A percentile compares a stretch with the other conserved stretches of the same genome.
phyloP scores from a whole-genome alignment of 53 echinoderm and acorn worm genomes.

The Zoroaster sp. region DNA sequence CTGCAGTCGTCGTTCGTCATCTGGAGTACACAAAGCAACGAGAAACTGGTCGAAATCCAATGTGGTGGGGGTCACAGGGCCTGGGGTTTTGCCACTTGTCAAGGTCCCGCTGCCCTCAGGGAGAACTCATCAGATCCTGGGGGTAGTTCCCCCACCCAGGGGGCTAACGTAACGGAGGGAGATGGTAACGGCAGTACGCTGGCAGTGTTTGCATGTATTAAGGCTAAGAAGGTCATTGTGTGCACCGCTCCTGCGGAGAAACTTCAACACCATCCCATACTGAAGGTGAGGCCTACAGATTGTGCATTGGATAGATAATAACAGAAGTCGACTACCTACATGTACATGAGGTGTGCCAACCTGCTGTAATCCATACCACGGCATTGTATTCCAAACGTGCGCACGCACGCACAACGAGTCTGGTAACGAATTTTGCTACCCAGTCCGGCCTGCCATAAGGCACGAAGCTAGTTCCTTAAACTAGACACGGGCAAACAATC shows the following conservation, averaged over 20 bases:
- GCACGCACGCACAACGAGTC: too few species aligned
- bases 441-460: too few species aligned
- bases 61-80: constrained; percentile 95
- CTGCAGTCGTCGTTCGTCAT: constrained; percentile 79
- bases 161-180: too few species aligned
- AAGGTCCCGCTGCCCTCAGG: background rate
- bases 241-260: constrained; percentile 9
- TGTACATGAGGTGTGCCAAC: too few species aligned
- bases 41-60: constrained; percentile 64
- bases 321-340: background rate
- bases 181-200: too few species aligned
- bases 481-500: too few species aligned
- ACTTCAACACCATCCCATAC: constrained; percentile 51
- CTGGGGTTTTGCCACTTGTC: constrained; percentile 62
- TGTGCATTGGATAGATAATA: background rate
- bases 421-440: too few species aligned
- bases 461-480: too few species aligned
- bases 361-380: too few species aligned
- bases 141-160: too few species aligned
- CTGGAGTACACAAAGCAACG: constrained; percentile 68
- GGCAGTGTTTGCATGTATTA: constrained; percentile 79
- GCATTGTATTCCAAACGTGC: too few species aligned
- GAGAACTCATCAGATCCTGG: too few species aligned
- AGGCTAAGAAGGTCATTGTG: constrained; percentile 69
- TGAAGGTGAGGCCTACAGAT: constrained; percentile 69